phyloP scores from a whole-genome alignment of 2,113 vertebrate species.

The Monarcha castaneiventris region DNA sequence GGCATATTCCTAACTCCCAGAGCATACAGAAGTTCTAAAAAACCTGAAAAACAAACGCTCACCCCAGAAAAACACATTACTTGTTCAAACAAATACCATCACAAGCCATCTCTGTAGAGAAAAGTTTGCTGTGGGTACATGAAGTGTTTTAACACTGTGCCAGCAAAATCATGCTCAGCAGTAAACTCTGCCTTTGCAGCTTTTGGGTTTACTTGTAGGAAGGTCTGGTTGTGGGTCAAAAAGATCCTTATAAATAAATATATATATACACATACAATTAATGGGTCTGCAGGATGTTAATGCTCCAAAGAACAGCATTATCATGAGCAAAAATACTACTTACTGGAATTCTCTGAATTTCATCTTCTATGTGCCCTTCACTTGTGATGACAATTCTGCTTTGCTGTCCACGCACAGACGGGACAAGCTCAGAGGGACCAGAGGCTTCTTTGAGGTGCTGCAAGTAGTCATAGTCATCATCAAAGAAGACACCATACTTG shows the following conservation, averaged over 20 bases:
- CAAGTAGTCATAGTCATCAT: slow-evolving; percentile 95
- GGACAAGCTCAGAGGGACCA: slow-evolving; percentile 80
- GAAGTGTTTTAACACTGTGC: neutral
- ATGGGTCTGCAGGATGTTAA: neutral
- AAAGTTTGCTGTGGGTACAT: neutral
- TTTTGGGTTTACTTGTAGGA: neutral
- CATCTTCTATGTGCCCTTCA: slow-evolving; percentile 63
- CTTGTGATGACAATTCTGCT: neutral
- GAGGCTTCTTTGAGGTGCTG: slow-evolving; percentile 90
- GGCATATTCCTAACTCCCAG: neutral
- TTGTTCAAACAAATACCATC: neutral
- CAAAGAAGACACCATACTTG: slow-evolving; percentile 92
- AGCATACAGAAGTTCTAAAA: neutral
- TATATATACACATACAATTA: neutral
- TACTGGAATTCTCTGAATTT: slow-evolving; percentile 64
- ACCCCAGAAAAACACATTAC: rapidly evolving
- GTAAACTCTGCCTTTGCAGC: neutral
- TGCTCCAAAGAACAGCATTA: neutral
- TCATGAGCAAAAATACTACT: slow-evolving; percentile 34
- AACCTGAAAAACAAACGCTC: neutral
- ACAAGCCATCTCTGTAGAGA: neutral
- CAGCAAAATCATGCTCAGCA: neutral
- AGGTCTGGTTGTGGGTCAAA: neutral
- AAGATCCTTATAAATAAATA: neutral
- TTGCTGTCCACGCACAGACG: slow-evolving; percentile 18